phyloP scores from a whole-genome alignment of 2,113 vertebrate genomes.

The Anolis sagrei region DNA sequence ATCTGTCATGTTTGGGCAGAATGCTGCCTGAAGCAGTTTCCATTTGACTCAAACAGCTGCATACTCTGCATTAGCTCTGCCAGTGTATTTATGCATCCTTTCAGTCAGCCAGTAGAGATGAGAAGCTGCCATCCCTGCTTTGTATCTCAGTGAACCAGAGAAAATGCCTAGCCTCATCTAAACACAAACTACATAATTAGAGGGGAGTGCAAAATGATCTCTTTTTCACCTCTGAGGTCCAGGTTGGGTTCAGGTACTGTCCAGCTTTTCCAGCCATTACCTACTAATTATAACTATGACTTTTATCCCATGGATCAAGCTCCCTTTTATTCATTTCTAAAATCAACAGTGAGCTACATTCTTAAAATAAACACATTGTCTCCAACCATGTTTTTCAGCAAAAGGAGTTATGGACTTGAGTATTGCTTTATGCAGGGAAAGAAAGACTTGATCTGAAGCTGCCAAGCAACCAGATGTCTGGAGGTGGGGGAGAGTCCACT shows the following conservation, averaged over 20 bases:
- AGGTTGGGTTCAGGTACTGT: slow-evolving; percentile 27
- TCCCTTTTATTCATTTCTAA: slow-evolving; percentile 39
- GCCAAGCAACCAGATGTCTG: not conserved
- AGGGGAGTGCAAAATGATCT: slow-evolving; percentile 31
- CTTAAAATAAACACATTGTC: not conserved
- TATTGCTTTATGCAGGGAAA: slow-evolving; percentile 7
- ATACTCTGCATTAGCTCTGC: slow-evolving; percentile 35
- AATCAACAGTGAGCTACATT: slow-evolving; percentile 39
- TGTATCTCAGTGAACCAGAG: slow-evolving; percentile 47
- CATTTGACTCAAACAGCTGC: slow-evolving; percentile 62
- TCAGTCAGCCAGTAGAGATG: slow-evolving; percentile 48
- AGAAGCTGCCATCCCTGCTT: slow-evolving; percentile 45
- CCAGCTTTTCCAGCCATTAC: slow-evolving; percentile 21
- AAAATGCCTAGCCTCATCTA: slow-evolving; percentile 20
- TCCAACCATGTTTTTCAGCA: slow-evolving; percentile 46
- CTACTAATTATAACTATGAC: not conserved
- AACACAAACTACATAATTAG: slow-evolving; percentile 12
- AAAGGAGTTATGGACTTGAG: slow-evolving; percentile 14
- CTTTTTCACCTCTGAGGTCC: slow-evolving; percentile 28
- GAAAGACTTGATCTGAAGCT: slow-evolving; percentile 54
- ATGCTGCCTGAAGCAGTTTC: slow-evolving; percentile 26
- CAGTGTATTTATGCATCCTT: slow-evolving; percentile 49
- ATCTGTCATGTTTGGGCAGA: slow-evolving; percentile 51
- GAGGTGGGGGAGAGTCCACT: too few species aligned
- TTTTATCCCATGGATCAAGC: not conserved